phyloP scores from a whole-genome alignment of 2,888 invertebrate species.

The Meteorus colon region DNA sequence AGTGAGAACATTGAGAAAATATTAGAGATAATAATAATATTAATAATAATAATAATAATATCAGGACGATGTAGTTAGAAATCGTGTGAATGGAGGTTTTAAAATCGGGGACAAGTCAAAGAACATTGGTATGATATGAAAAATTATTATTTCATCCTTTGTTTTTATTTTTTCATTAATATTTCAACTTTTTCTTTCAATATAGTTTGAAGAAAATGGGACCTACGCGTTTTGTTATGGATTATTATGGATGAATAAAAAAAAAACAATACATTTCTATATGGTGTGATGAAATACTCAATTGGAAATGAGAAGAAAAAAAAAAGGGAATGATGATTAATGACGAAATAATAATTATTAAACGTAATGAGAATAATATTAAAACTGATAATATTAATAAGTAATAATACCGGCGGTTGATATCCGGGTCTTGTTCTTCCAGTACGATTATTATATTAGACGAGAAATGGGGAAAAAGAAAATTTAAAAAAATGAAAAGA shows the following conservation, averaged over 20 bases:
- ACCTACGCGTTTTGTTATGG: conserved; percentile 64
- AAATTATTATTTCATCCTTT: conserved; percentile 31
- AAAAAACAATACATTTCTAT: conserved; percentile 24
- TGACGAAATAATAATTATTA: conserved; percentile 36
- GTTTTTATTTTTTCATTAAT: conserved; percentile 44
- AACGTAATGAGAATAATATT: conserved; percentile 31
- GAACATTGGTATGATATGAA: conserved; percentile 21
- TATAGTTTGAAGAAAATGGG: conserved; percentile 61
- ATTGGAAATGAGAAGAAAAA: conserved; percentile 39
- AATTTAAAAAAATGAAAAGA: conserved; percentile 25
- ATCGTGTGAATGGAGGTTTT: conserved; percentile 23
- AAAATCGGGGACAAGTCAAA: conserved; percentile 12
- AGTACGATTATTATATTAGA: conserved; percentile 55
- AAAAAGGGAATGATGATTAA: conserved; percentile 23
- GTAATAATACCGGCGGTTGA: conserved; percentile 53
- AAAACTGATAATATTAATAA: conserved; percentile 40
- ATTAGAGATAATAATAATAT: not conserved
- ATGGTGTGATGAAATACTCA: conserved; percentile 30
- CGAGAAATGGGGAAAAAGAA: conserved; percentile 35
- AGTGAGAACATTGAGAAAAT: conserved; percentile 2
- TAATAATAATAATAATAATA: conserved; percentile 9
- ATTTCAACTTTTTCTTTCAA: conserved; percentile 47
- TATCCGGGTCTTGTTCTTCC: conserved; percentile 68
- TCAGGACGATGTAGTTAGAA: conserved; percentile 11
- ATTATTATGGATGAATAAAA: conserved; percentile 27